These are phyloP conservation scores for Zoanthus sansibaricus DNA, from an alignment of 92 coral and sea anemone species.

Conservation along the genomic window DNA sequence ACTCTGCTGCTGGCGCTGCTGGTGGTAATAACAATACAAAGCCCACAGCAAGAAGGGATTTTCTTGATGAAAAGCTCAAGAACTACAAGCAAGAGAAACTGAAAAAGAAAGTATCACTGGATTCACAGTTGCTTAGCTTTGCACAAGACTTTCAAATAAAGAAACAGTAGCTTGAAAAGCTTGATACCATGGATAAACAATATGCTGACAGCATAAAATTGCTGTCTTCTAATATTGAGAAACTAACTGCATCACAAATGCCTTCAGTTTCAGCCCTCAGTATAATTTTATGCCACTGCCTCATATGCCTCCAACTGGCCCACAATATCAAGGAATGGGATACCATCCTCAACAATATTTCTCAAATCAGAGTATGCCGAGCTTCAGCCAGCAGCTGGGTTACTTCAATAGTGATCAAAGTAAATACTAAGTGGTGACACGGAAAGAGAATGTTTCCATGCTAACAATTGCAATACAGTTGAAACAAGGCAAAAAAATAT, in stretches of 20 bases:
- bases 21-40: not conserved
- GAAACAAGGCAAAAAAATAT: slow-evolving; percentile 7
- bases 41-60: slow-evolving; percentile 43
- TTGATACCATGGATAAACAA: slow-evolving; percentile 56
- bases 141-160: slow-evolving; percentile 58
- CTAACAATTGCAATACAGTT: not conserved
- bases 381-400: slow-evolving; percentile 35
- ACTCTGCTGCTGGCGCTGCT: slow-evolving; percentile 9
- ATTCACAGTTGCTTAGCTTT: slow-evolving; percentile 48
- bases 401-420: not conserved
- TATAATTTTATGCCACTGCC: slow-evolving; percentile 37
- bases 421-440: not conserved
- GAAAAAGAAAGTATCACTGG: slow-evolving; percentile 55
- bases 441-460: not conserved
- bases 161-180: slow-evolving; percentile 45
- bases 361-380: slow-evolving; percentile 36
- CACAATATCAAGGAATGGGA: slow-evolving; percentile 18
- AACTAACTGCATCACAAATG: slow-evolving; percentile 59
- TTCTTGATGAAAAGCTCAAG: slow-evolving; percentile 47
- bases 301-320: not conserved
- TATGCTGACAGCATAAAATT: slow-evolving; percentile 31
- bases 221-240: slow-evolving; percentile 53
- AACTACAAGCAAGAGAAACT: slow-evolving; percentile 55
- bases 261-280: slow-evolving; percentile 22
- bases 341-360: slow-evolving; percentile 14